Conservation (phyloP, 2,113 vertebrate genomes). For the Paedocypris sp. region DNA sequence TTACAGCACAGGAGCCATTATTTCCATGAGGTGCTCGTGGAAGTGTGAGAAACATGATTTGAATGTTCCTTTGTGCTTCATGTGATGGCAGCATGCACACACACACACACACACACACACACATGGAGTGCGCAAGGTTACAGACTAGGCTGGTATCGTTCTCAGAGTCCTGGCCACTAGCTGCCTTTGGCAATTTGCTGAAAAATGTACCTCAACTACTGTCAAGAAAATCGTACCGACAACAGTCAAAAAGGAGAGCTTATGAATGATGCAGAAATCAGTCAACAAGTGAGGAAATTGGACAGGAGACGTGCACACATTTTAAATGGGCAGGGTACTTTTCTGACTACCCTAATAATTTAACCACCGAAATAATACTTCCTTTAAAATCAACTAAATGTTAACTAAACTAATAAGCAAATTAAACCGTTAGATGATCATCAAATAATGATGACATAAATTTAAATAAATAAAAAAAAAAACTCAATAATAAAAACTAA, state of each 20-base stretch:
- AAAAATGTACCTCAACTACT: slow-evolving; percentile 32
- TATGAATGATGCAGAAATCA: too few relatives aligned
- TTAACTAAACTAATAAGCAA: too few relatives aligned
- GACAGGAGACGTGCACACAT: too few relatives aligned
- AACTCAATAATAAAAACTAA: too few relatives aligned
- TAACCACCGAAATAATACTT: too few relatives aligned
- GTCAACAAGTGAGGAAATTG: too few relatives aligned
- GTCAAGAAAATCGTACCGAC: slow-evolving; percentile 36
- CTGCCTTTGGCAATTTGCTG: slow-evolving; percentile 32
- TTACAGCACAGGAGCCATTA: slow-evolving; percentile 1
- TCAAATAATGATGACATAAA: too few relatives aligned
- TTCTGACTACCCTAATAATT: too few relatives aligned
- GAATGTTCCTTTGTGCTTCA: slow-evolving; percentile 14
- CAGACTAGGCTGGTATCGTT: slow-evolving; percentile 31
- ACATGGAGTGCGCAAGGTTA: slow-evolving; percentile 14
- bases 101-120: slow-evolving; percentile 8
- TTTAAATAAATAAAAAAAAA: too few relatives aligned
- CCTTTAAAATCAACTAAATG: too few relatives aligned
- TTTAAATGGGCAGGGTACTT: too few relatives aligned
- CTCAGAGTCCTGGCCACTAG: slow-evolving; percentile 31
- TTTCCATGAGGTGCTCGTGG: background rate
- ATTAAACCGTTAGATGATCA: too few relatives aligned
- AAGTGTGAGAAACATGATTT: slow-evolving; percentile 22
- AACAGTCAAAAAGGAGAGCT: slow-evolving; percentile 34
- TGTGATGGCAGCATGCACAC: background rate